phyloP scores from a whole-genome alignment of 2,888 invertebrate genomes.

The Eucera pruinosa region DNA sequence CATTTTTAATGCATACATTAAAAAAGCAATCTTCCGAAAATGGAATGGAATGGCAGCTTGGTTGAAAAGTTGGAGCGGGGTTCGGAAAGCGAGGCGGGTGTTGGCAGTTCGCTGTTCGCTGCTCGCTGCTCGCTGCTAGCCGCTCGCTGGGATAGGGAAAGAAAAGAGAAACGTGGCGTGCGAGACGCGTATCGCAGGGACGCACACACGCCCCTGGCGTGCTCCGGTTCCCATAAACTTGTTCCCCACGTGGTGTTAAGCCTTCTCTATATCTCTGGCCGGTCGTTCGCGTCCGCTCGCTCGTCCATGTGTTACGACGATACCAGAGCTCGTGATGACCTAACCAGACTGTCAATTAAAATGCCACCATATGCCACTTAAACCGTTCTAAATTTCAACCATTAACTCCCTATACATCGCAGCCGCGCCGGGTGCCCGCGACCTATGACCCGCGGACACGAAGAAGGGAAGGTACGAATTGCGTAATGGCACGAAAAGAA shows the following conservation, averaged over 20 bases:
- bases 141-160: not conserved
- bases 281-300: slow-evolving; percentile 49
- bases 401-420: slow-evolving; percentile 47
- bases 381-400: slow-evolving; percentile 73
- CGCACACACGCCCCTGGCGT: slow-evolving; percentile 63
- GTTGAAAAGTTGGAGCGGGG: slow-evolving; percentile 15
- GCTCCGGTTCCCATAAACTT: slow-evolving; percentile 76
- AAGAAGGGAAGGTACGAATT: slow-evolving; percentile 51
- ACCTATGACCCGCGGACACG: slow-evolving; percentile 34
- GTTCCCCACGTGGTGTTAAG: slow-evolving; percentile 75
- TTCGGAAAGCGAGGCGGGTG: no score
- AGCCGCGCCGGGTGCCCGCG: slow-evolving; percentile 27
- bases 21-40: slow-evolving; percentile 47
- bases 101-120: no score
- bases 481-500: slow-evolving; percentile 54
- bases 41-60: slow-evolving; percentile 10
- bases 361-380: slow-evolving; percentile 79
- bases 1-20: slow-evolving; percentile 52
- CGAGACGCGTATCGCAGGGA: not conserved
- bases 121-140: not conserved
- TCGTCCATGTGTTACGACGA: slow-evolving; percentile 72
- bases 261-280: slow-evolving; percentile 52
- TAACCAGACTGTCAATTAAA: slow-evolving; percentile 82
- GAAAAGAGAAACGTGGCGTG: not conserved
- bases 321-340: slow-evolving; percentile 75